Evolutionary conservation across 2,113 vertebrate species (phyloP).

Genomic region (Diphyllodes magnificus): DNA sequence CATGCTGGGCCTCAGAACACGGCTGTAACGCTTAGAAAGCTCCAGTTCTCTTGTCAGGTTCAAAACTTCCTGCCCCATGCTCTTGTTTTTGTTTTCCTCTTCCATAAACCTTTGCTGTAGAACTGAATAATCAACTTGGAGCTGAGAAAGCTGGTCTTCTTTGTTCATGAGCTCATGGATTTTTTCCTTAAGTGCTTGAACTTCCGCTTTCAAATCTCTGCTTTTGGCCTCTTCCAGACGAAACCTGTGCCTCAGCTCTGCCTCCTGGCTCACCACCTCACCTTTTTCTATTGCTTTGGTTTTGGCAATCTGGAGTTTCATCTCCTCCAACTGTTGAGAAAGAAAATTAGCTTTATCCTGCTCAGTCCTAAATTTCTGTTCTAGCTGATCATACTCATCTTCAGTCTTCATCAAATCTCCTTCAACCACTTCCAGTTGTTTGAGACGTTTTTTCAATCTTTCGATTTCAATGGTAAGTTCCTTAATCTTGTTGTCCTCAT

Average conservation of each 20-base stretch:
- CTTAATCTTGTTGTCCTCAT: constrained; percentile 83
- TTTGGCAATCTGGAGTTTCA: constrained; percentile 85
- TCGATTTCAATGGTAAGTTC: constrained; percentile 88
- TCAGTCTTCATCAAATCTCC: constrained; percentile 96
- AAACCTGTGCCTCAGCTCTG: constrained; percentile 82
- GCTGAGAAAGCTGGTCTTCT: constrained; percentile 93
- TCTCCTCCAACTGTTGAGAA: constrained; percentile 86
- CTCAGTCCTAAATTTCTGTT: constrained; percentile 90
- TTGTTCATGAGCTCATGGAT: constrained; percentile 97
- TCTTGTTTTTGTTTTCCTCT: constrained; percentile 85
- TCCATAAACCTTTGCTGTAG: constrained; percentile 87
- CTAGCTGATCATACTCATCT: constrained; percentile 90
- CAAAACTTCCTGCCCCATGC: constrained; percentile 81
- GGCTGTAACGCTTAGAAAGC: constrained; percentile 85
- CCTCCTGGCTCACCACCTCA: constrained; percentile 82
- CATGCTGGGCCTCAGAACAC: constrained; percentile 83
- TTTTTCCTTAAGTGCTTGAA: constrained; percentile 93
- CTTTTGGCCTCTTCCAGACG: constrained; percentile 85
- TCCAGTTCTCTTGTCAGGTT: constrained; percentile 86
- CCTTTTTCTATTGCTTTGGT: constrained; percentile 92
- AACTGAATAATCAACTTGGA: constrained; percentile 86
- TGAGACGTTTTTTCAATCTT: constrained; percentile 85
- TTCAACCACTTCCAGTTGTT: constrained; percentile 90
- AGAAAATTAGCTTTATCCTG: constrained; percentile 91
- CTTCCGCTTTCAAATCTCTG: constrained; percentile 84